Evolutionary conservation across 53 echinoderm and acorn worm genomes (phyloP), one percentile per base, ranked within the genome.

Genomic region (Actinopyga echinites): DNA sequence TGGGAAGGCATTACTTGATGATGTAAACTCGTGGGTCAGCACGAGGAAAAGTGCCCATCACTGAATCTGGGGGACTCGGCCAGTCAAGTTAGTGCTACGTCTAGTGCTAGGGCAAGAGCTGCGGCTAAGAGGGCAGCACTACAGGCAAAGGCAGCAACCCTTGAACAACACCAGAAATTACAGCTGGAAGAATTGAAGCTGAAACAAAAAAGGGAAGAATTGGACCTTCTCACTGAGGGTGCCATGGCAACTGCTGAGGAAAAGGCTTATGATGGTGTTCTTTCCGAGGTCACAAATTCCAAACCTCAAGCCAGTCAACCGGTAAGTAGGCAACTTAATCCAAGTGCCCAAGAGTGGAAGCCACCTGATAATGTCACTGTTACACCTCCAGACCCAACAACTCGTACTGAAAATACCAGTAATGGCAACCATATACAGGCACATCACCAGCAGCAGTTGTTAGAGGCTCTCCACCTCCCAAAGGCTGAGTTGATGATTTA

Each of bases 361-460:
- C 49, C 49, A 49, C 49, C 49, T 49, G 49, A 49, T 15, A 49
- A 49, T 15, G 17, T 3, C 17, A 49, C 49, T 3, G 0, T 6
- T 49, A 15, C 17, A 49, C 17, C 49, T 49, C 17, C 49, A 49
- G 49, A 49, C 17, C 49, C 13, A 15, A 0, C 49, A 15, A 49
- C 13, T 49, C 0, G 13, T 49, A 15, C 49, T 15, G 49, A 49
- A n/a, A n/a, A n/a, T n/a, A n/a, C n/a, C n/a, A 49, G 17, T 49
- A 49, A 49, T 49, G 49, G 17, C 49, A 8, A 49, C 13, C 13
- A 32, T 30, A 21, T 30, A 19, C 79, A 79, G 8, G 52, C 53
- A 25, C 82, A 71, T 61, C 90, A 85, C 54, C 90, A 89, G 75
- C 85, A 85, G 55, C 83, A 73, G 56, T 33, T 90, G 55, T 22